Percentiles rank a stretch among this genome's conserved stretches.
These are phyloP conservation scores for Cuculus canorus DNA, from an alignment of 2,797 vertebrate genomes.

Conservation along the genomic window DNA sequence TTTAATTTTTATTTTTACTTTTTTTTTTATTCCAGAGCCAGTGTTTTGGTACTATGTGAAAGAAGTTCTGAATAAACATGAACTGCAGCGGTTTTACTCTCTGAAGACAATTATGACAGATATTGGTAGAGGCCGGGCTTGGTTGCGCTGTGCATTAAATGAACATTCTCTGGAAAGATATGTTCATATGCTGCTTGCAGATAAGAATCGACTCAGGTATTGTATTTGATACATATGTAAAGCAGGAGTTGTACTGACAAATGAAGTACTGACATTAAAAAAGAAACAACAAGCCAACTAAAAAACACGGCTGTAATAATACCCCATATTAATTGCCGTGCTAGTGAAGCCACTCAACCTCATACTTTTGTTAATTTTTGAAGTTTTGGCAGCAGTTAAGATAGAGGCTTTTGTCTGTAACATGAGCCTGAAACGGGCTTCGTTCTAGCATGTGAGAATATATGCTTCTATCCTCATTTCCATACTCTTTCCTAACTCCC, in stretches of 20 bases:
- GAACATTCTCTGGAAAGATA: conserved; percentile 97
- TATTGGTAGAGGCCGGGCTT: conserved; percentile 91
- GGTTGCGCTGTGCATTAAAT: conserved; percentile 96
- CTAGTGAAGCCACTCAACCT: not conserved
- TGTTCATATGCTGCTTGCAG: conserved; percentile 90
- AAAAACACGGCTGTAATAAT: not conserved
- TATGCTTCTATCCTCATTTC: not conserved
- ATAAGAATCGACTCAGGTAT: conserved; percentile 88
- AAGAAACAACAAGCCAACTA: not conserved
- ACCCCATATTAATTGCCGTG: not conserved
- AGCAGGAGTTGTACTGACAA: not conserved
- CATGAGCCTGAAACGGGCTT: not conserved
- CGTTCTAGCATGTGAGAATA: not conserved
- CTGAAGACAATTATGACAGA: conserved; percentile 89
- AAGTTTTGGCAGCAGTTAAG: not conserved
- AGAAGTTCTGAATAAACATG: conserved; percentile 93
- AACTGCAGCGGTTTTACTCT: conserved; percentile 93
- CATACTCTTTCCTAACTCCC: not conserved
- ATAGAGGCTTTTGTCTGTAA: not conserved
- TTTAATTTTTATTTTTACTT: no score
- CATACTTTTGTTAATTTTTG: not conserved
- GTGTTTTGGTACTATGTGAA: conserved; percentile 96
- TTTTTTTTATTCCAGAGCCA: conserved; percentile 69
- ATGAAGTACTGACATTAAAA: not conserved
- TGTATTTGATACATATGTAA: not conserved